Percentiles rank a stretch among this genome's conserved stretches.
Conservation (phyloP, 2,113 vertebrate genomes). For the Phalacrocorax carbo region DNA sequence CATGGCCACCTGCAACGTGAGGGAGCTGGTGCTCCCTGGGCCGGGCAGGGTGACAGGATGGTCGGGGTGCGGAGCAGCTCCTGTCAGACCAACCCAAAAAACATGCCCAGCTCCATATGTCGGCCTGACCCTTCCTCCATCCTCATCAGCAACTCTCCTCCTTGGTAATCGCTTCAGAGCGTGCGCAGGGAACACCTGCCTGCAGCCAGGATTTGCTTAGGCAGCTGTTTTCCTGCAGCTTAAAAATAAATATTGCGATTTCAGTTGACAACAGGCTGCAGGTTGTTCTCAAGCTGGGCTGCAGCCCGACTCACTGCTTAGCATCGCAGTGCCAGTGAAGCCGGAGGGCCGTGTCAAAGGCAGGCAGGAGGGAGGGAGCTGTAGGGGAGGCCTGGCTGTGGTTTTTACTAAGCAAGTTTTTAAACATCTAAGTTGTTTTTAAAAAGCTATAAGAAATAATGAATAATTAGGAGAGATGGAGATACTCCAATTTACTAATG, state of each 20-base stretch:
- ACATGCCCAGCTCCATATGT: background rate
- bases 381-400: background rate
- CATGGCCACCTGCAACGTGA: fast-evolving
- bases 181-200: background rate
- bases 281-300: background rate
- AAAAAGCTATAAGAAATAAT: background rate
- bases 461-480: background rate
- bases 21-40: background rate
- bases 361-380: background rate
- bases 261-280: background rate
- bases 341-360: fast-evolving
- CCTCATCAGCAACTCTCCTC: background rate
- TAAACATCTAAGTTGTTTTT: background rate
- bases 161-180: background rate
- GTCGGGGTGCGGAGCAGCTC: background rate
- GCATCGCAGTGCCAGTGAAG: fast-evolving
- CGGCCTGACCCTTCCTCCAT: fast-evolving
- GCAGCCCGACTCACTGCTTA: fast-evolving
- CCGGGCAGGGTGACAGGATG: background rate
- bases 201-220: background rate
- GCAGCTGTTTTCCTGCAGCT: background rate
- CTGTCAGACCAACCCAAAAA: background rate
- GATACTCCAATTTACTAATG: background rate
- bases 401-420: background rate
- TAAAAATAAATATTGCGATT: background rate